phyloP scores from a whole-genome alignment of 2,797 vertebrate genomes.

The Halcyon badia region DNA sequence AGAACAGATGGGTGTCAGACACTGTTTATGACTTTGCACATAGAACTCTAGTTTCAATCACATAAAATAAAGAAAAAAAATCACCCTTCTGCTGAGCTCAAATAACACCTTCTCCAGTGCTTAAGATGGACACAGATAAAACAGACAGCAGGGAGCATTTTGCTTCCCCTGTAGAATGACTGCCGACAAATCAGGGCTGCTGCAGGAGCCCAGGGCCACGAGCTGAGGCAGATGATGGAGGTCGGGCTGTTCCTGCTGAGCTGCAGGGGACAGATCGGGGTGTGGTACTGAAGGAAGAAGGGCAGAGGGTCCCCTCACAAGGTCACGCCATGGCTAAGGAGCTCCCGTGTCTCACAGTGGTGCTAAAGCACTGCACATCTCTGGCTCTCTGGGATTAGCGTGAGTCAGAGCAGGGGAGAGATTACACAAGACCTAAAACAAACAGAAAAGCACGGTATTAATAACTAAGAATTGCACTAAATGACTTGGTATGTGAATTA shows the following conservation, averaged over 20 bases:
- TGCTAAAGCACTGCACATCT: background rate
- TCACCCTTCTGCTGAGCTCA: background rate
- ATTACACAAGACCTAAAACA: slow-evolving; percentile 2
- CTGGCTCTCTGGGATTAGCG: background rate
- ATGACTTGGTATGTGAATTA: slow-evolving; percentile 6
- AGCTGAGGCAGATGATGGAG: background rate
- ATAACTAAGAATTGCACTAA: slow-evolving; percentile 14
- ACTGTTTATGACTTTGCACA: background rate
- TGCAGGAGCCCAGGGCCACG: rapidly evolving
- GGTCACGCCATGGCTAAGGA: background rate
- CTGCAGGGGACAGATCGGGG: rapidly evolving
- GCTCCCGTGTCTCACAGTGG: background rate
- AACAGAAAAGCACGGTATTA: slow-evolving; percentile 6
- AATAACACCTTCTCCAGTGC: background rate
- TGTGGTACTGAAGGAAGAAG: background rate
- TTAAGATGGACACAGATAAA: background rate
- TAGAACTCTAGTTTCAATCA: background rate
- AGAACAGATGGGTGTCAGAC: background rate
- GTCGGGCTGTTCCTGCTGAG: background rate
- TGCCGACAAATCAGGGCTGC: background rate
- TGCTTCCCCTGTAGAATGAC: background rate
- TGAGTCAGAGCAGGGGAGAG: slow-evolving; percentile 24
- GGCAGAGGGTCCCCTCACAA: background rate
- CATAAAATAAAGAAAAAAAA: background rate
- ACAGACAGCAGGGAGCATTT: background rate